A percentile compares a stretch with the other conserved stretches of the same genome.
These are phyloP conservation scores for Ctenosaura bakeri DNA, from an alignment of 2,797 vertebrate genomes.

Conservation along the genomic window DNA sequence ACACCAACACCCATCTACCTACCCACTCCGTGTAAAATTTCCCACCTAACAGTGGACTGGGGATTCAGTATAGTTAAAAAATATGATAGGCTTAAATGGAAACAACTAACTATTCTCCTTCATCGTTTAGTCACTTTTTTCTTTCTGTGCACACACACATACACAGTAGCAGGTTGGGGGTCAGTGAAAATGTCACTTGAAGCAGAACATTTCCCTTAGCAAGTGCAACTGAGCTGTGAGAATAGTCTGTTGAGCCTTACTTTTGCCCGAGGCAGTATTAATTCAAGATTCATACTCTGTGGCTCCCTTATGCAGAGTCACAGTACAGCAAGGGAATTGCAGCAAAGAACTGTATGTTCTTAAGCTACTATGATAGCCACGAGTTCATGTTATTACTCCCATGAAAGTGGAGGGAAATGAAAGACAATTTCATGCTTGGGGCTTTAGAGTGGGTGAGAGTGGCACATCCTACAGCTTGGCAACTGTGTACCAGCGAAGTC, in stretches of 20 bases:
- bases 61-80: constrained; percentile 46
- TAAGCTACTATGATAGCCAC: background rate
- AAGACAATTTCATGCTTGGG: constrained; percentile 7
- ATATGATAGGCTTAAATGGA: constrained; percentile 20
- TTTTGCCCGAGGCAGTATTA: background rate
- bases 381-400: constrained; percentile 14
- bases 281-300: background rate
- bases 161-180: background rate
- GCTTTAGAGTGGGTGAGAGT: background rate
- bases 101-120: background rate
- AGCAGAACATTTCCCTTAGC: constrained; percentile 25
- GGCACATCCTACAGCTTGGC: background rate
- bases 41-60: constrained; percentile 20
- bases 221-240: background rate
- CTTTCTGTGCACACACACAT: background rate
- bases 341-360: background rate
- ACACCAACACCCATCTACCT: background rate
- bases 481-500: background rate
- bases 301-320: constrained; percentile 16
- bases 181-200: constrained; percentile 20
- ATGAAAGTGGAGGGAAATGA: background rate
- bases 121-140: constrained; percentile 1
- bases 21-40: background rate
- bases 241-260: background rate
- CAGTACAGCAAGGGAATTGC: background rate